Evolutionary conservation across 2,113 vertebrate species (phyloP).

Genomic region (Asarcornis scutulata): DNA sequence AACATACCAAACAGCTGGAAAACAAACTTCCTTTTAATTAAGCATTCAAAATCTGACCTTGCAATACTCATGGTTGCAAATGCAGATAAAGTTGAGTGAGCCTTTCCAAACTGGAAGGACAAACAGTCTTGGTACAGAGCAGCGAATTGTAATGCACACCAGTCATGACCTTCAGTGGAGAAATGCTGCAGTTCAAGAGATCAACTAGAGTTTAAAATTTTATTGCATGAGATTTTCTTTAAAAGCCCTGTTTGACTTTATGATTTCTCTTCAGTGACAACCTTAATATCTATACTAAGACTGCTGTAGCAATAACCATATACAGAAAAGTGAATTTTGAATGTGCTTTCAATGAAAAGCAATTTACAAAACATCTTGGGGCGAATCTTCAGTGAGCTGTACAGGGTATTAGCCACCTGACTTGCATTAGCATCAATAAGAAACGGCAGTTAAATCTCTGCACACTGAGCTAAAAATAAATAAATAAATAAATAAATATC

Average conservation of each 20-base stretch:
- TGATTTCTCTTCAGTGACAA: conserved; percentile 29
- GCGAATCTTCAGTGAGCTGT: conserved; percentile 6
- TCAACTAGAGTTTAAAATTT: conserved; percentile 25
- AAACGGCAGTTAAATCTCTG: neutral
- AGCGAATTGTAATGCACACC: conserved; percentile 3
- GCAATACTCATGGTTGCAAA: neutral
- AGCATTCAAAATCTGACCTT: neutral
- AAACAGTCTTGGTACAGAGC: neutral
- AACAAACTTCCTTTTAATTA: neutral
- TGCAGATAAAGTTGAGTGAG: neutral
- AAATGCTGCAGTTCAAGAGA: conserved; percentile 22
- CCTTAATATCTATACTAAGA: neutral
- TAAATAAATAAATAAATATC: too few species aligned
- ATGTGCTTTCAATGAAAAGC: conserved; percentile 47
- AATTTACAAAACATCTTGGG: conserved; percentile 51
- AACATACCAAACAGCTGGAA: neutral
- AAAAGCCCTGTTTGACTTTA: conserved; percentile 8
- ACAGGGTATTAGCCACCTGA: conserved; percentile 46
- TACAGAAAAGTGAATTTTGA: conserved; percentile 43
- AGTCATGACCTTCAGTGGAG: neutral
- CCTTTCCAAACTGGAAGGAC: neutral
- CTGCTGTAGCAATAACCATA: conserved; percentile 8
- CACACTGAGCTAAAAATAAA: neutral
- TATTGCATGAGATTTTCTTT: conserved; percentile 51
- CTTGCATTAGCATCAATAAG: conserved; percentile 14